phyloP scores from a whole-genome alignment of 2,113 vertebrate genomes.

The Gavia stellata region DNA sequence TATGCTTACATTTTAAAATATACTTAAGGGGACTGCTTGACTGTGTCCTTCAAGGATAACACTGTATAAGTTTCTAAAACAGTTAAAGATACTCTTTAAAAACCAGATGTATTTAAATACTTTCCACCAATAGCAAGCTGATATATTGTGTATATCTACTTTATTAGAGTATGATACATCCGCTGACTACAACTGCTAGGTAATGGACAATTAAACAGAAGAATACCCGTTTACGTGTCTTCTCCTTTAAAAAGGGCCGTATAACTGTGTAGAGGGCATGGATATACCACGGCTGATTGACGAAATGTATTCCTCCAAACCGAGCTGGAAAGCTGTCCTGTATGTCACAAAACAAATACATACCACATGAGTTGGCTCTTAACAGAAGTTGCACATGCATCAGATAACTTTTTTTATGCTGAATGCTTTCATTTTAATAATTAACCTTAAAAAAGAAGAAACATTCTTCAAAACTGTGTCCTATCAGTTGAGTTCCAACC shows the following conservation, averaged over 20 bases:
- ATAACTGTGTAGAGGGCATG: constrained; percentile 98
- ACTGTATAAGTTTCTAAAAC: neutral
- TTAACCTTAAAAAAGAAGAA: neutral
- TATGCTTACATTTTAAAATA: neutral
- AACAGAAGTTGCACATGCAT: neutral
- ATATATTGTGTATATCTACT: neutral
- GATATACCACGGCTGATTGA: constrained; percentile 99
- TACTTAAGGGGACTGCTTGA: neutral
- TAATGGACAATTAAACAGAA: neutral
- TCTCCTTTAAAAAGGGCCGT: constrained; percentile 96
- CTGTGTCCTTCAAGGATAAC: neutral
- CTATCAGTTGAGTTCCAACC: neutral
- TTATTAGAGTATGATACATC: neutral
- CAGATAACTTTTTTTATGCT: neutral
- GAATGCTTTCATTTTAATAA: neutral
- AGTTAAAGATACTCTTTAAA: neutral
- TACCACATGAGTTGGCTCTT: neutral
- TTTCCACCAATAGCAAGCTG: neutral
- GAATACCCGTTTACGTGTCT: constrained; percentile 95
- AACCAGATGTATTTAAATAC: neutral
- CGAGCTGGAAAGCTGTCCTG: constrained; percentile 97
- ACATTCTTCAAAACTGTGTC: neutral
- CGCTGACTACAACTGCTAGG: neutral
- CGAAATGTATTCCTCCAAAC: constrained; percentile 98
- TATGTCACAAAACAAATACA: constrained; percentile 14